Percentiles rank a stretch among this genome's conserved stretches.
phyloP scores from a whole-genome alignment of 2,797 vertebrate genomes.

The Semaprochilodus insignis region DNA sequence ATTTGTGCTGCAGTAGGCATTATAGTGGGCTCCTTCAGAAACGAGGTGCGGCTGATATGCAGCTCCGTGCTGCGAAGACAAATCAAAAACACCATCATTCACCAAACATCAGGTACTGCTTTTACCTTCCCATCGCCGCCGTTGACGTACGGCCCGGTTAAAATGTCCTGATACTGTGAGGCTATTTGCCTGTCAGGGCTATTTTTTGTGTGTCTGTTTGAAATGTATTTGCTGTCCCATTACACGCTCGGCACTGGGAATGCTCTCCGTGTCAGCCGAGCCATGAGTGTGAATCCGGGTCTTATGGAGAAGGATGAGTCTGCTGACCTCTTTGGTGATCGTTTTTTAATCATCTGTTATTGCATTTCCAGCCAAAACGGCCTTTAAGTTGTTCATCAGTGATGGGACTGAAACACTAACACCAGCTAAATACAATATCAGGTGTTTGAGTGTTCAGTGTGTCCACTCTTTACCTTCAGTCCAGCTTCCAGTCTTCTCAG shows the following conservation, averaged over 20 bases:
- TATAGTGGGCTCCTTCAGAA: slow-evolving; percentile 63
- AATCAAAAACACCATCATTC: slow-evolving; percentile 54
- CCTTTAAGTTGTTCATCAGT: too few species aligned
- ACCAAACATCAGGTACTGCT: slow-evolving; percentile 60
- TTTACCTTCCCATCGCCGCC: slow-evolving; percentile 65
- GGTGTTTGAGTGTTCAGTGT: too few species aligned
- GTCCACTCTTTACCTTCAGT: too few species aligned
- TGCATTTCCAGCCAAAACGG: too few species aligned
- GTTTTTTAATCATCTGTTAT: too few species aligned
- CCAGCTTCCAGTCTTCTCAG: too few species aligned
- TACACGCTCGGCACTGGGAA: slow-evolving; percentile 57
- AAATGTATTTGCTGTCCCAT: slow-evolving; percentile 66
- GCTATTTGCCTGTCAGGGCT: slow-evolving; percentile 63
- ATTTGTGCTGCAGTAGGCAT: slow-evolving; percentile 63
- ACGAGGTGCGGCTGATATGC: slow-evolving; percentile 66
- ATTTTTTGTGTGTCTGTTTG: slow-evolving; percentile 39
- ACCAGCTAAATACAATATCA: too few species aligned
- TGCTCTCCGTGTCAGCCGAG: slow-evolving; percentile 24
- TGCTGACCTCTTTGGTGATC: not conserved
- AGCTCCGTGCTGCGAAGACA: slow-evolving; percentile 52
- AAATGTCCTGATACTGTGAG: slow-evolving; percentile 64
- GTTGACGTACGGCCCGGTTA: slow-evolving; percentile 68
- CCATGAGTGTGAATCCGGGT: not conserved
- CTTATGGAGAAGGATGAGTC: not conserved
- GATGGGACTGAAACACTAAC: too few species aligned